These are phyloP conservation scores for Drosophila leontia DNA, from an alignment of 1,140 invertebrate species.

Conservation along the genomic window DNA sequence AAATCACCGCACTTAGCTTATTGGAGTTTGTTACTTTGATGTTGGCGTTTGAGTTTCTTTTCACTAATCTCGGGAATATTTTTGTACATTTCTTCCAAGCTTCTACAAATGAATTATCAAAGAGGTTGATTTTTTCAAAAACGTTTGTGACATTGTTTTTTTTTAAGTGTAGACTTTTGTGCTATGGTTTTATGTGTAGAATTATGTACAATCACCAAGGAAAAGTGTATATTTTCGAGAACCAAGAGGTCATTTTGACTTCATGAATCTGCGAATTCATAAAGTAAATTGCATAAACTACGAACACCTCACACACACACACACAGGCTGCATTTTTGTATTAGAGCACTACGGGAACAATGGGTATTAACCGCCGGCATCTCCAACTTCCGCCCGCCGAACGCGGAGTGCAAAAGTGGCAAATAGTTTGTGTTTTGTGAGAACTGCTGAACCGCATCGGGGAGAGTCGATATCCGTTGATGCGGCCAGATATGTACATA, in stretches of 20 bases:
- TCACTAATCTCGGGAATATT: not conserved
- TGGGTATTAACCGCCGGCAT: conserved; percentile 21
- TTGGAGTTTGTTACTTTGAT: too few relatives aligned
- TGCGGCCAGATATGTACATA: conserved; percentile 3
- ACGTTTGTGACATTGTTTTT: not conserved
- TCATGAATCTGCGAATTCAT: not conserved
- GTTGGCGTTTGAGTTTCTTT: not conserved
- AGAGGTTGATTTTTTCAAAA: not conserved
- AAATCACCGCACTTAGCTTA: too few relatives aligned
- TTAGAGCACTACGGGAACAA: conserved; percentile 6
- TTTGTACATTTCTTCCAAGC: not conserved
- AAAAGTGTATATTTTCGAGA: not conserved
- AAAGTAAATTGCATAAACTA: not conserved
- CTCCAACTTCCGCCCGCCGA: conserved; percentile 15
- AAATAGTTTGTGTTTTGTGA: conserved; percentile 24
- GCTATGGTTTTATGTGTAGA: not conserved
- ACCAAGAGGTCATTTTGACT: not conserved
- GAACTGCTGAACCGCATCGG: conserved; percentile 58
- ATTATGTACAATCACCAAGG: not conserved
- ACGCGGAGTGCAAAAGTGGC: conserved; percentile 32
- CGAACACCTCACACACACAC: not conserved
- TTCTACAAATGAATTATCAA: not conserved
- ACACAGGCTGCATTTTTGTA: not conserved
- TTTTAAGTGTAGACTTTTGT: not conserved
- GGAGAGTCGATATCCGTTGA: conserved; percentile 49